Base-by-base conservation (phyloP, 2,797 vertebrate genomes). In the Novumbra hubbsi region DNA sequence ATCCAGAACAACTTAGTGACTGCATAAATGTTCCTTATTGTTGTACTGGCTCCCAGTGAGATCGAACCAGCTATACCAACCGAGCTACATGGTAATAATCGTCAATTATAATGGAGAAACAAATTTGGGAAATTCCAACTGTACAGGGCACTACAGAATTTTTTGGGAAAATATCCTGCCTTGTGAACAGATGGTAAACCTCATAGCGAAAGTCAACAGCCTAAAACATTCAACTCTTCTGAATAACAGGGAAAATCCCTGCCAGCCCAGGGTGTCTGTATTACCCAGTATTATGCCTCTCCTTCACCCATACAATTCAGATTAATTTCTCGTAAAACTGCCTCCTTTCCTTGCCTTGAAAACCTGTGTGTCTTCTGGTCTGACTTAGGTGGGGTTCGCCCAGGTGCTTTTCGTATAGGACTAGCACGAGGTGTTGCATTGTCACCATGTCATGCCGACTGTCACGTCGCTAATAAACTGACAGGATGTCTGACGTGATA, bases 161-260 rank as follows among this genome's bases (percentile, higher is more conserved):
- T 34, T 75, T 50, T 52, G 68, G 66, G 64, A 73, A 76, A 74
- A 78, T 15, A 12, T 65, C 27, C 27, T 72, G 34, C 19, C 45
- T 28, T 48, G 55, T 57, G 11, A 57, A 12, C 6, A 11, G 24
- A 41, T 24, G 60, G 9, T 57, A 57, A 21, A 5, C 55, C 9
- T 57, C 9, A 57, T 21, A 57, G 55, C 24, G 55, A 57, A 21
- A 57, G n/a, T 57, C 55, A 57, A 24, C 4, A 21, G 55, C 21
- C 55, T 8, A 2, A 48, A 50, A 30, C 12, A n/a, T 14, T 24
- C 12, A 4, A 16, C n/a, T 17, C 17, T 21, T 52, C 68, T 70
- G 45, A 71, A 60, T 32, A 24, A 14, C 16, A 7, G 5, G 52
- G 50, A 16, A 60, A 21, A 21, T 21, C 70, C 70, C 52, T 24